Base-by-base conservation (phyloP, 2,797 vertebrate genomes). In the Macropus fuliginosus region DNA sequence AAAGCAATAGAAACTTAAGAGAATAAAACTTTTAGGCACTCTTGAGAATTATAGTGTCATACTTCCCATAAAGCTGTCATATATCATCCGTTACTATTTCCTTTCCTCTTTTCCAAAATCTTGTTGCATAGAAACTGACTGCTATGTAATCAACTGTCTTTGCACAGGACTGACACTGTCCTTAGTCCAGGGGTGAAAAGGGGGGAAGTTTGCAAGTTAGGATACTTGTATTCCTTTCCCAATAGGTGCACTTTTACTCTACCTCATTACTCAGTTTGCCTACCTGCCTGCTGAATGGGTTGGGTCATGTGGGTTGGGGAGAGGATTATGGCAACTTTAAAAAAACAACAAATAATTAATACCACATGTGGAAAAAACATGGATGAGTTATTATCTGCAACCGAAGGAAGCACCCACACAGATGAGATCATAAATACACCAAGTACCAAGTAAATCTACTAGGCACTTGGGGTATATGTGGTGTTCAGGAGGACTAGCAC, bases 31-130 rank as follows among this genome's bases (percentile, higher is more conserved):
- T 92, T 50, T 62, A 93, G 94, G 55, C 62, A 55, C 56, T 93
- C 93, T 94, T 90, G 55, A 81, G 96, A 96, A 94, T 95, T 54
- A 95, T 3, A 74, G 95, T 31, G 91, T 29, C 66, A 93, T 90
- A 0, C 92, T 55, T 93, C 92, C 95, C 54, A 0, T 13, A 46
- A 92, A 92, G 97, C 95, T 93, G 91, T 27, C 16, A 5, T 27
- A 5, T 27, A 5, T 91, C 40, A 66, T 27, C 92, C 31, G 93
- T 95, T 91, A 95, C 56, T 8, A 4, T 95, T 95, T 94, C 94
- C 96, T 95, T 90, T 34, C 50, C 90, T 91, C 59, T 91, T 93
- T 81, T 66, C 95, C 94, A 93, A 34, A 21, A 50, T 90, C 59
- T 90, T 28, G 1, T 56, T 52, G 54, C 55, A 95, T 92, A 74